A percentile compares a stretch with the other conserved stretches of the same genome.
These are phyloP conservation scores for Herpetotheres cachinnans DNA, from an alignment of 2,113 vertebrate genomes.

Conservation along the genomic window DNA sequence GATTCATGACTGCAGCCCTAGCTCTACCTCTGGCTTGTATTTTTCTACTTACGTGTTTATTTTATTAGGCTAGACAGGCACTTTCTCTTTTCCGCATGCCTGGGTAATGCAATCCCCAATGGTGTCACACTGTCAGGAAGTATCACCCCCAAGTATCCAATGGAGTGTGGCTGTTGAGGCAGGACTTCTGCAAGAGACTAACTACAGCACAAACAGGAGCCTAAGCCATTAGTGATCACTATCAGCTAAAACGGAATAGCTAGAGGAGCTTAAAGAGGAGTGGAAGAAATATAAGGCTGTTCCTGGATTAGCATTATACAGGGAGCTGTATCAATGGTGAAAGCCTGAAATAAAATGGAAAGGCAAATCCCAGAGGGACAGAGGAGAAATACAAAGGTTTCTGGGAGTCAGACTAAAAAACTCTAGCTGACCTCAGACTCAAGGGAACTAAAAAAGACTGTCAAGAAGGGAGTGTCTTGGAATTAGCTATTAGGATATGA, in stretches of 20 bases:
- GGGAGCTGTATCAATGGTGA: background rate
- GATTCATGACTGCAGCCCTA: background rate
- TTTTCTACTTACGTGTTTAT: background rate
- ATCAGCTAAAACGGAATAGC: background rate
- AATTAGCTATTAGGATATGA: background rate
- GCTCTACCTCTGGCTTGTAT: background rate
- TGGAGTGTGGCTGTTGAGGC: background rate
- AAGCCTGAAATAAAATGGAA: background rate
- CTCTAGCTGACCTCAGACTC: slow-evolving; percentile 9
- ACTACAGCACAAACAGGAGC: background rate
- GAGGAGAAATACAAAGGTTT: background rate
- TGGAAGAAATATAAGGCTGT: background rate
- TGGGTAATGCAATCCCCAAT: slow-evolving; percentile 50
- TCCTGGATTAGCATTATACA: background rate
- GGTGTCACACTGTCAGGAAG: slow-evolving; percentile 24
- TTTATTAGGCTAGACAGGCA: slow-evolving; percentile 31
- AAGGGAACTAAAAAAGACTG: background rate
- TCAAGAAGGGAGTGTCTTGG: background rate
- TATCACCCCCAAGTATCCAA: slow-evolving; percentile 24
- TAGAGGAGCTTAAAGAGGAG: background rate
- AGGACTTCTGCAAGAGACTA: background rate
- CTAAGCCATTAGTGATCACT: background rate
- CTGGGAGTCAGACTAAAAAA: slow-evolving; percentile 2
- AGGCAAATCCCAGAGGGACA: background rate
- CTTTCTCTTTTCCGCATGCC: slow-evolving; percentile 40